These are phyloP conservation scores for Mellivora capensis DNA, from an alignment of 2,113 vertebrate species.

Conservation along the genomic window DNA sequence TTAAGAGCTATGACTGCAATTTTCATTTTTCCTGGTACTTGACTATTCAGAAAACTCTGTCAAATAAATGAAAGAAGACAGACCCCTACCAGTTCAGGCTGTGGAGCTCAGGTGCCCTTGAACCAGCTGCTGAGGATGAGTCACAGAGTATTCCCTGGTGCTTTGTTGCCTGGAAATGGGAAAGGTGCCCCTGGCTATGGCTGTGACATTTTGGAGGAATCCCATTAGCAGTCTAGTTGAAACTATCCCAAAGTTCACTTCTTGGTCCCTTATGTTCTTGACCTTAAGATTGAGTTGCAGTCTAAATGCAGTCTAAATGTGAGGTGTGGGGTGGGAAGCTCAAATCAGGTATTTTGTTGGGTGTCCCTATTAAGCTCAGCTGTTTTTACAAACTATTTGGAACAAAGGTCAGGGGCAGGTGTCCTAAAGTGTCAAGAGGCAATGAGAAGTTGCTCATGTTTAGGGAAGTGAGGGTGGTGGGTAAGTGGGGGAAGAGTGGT, in stretches of 20 bases:
- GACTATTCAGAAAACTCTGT: not conserved
- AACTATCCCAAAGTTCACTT: not conserved
- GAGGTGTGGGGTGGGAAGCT: not conserved
- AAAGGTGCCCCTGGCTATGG: not conserved
- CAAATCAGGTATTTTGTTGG: not conserved
- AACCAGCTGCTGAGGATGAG: not conserved
- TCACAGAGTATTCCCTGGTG: not conserved
- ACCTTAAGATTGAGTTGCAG: constrained; percentile 25
- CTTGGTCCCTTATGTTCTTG: constrained; percentile 26
- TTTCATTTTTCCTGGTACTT: not conserved
- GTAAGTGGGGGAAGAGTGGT: not conserved
- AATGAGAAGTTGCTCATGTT: not conserved
- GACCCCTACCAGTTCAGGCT: not conserved
- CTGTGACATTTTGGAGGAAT: constrained; percentile 38
- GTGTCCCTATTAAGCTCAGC: not conserved
- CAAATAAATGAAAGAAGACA: constrained; percentile 17
- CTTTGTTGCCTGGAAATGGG: constrained; percentile 10
- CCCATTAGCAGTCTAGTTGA: not conserved
- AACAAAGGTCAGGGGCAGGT: not conserved
- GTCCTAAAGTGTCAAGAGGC: not conserved
- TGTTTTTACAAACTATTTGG: not conserved
- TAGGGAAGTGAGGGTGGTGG: not conserved
- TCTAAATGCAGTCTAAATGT: constrained; percentile 29
- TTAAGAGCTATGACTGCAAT: not conserved
- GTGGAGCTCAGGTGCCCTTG: not conserved